Base-by-base conservation (phyloP, 2,113 vertebrate species). In the Peucedramus taeniatus region DNA sequence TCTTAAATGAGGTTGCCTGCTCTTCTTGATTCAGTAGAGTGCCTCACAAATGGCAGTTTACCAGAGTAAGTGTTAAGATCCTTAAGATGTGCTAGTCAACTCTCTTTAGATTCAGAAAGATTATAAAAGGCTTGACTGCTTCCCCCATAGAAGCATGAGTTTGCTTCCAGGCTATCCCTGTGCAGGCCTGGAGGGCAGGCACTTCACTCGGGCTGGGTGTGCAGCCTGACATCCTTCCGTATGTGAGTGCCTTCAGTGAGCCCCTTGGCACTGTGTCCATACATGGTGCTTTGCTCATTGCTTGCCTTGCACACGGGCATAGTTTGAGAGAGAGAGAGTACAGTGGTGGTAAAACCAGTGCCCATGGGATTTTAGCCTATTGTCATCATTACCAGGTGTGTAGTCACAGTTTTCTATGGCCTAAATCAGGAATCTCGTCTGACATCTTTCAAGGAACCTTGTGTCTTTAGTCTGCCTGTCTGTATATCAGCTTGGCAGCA, bases 141-240 rank as follows among this genome's bases (percentile, higher is more conserved):
- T 56, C 27, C 30, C 7, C 21, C 13, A 7, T 2, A 72, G 53
- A 35, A 72, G 45, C 7, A 24, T 42, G 49, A 77, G 17, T 87
- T 93, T 85, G 33, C 30, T 90, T 75, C 24, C 47, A 75, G 42
- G 11, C 28, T 85, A 2, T 65, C n/a, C 30, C 30, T 82, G 11
- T 54, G 26, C 30, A 27, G 59, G 16, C 28, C 39, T 69, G 50
- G 40, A 44, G 45, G 18, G 11, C 19, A 57, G 13, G 30, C 22
- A 8, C 30, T 72, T 86, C 13, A 21, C 54, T 50, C 10, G 30
- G 42, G 5, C 37, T 91, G 26, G 15, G 4, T 47, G 10, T 84
- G 26, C 63, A 28, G 10, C 27, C 16, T 22, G 9, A 33, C 0
- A 0, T 56, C 24, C 24, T 50, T 56, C 49, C 60, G 39, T 47